Evolutionary conservation across 2,888 invertebrate species (phyloP), one percentile per base, ranked within the genome.

Genomic region (Pseudanteris insignis): DNA sequence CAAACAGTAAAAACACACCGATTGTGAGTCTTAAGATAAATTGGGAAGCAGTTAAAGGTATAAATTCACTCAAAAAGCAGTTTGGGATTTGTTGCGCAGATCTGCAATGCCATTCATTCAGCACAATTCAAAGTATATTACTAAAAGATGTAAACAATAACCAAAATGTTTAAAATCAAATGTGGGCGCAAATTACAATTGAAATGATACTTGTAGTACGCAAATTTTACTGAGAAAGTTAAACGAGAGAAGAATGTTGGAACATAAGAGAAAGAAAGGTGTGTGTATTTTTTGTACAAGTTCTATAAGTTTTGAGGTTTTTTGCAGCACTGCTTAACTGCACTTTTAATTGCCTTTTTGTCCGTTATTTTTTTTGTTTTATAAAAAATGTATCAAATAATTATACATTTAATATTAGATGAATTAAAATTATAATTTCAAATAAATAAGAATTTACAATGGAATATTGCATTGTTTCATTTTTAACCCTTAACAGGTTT

Each of bases 281-380:
- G 21, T 2, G 13, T 43, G 18, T 21, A 37, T 12, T 34, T 40
- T 41, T 51, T 51, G 34, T 51, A 51, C 8, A 9, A 15, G 30
- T 24, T 53, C 9, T 29, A 43, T 43, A 34, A 43, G 36, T 53
- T 53, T 43, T 21, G 33, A 43, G 12, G 26, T 30, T 43, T 53
- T 38, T 41, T n/a, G 37, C 37, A 44, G 53, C 53, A 54, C 44
- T 37, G 32, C 37, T 54, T 54, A 54, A 44, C 53, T 54, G 53
- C 44, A 44, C 53, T 54, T 54, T 44, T 44, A 38, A 37, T 29
- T 14, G 12, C 25, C 13, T 30, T 12, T 15, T 18, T 6, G 37
- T 43, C 36, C 34, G n/a, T 18, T 50, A 21, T 34, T 51, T 40
- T 46, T 47, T 43, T 43, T 7, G 6, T 40, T 55, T 47, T 34